Evolutionary conservation across 1,140 invertebrate species (phyloP).

Genomic region (Acyrthosiphon pisum): DNA sequence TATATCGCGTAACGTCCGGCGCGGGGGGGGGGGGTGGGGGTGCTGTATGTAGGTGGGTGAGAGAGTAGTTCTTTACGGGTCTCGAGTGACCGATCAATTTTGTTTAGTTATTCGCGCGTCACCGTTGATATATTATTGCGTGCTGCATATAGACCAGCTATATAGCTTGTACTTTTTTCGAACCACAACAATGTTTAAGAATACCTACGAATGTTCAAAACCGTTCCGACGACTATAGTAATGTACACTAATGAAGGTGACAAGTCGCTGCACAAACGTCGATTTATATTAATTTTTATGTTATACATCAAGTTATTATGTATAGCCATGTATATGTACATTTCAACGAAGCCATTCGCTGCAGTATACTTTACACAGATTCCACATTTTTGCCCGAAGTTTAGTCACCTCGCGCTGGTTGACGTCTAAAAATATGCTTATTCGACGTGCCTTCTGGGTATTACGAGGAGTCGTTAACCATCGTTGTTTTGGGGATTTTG

Average conservation of each 20-base stretch:
- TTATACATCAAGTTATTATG: too few relatives aligned
- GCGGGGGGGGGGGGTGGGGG: neutral
- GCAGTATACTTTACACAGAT: too few relatives aligned
- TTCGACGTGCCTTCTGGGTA: neutral
- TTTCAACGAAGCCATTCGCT: too few relatives aligned
- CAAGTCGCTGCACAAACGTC: too few relatives aligned
- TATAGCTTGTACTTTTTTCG: neutral
- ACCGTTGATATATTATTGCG: neutral
- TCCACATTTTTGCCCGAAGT: too few relatives aligned
- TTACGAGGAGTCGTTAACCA: neutral
- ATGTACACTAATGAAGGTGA: too few relatives aligned
- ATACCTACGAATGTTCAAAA: neutral
- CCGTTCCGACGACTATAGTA: neutral
- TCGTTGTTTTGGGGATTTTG: neutral
- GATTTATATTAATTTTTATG: too few relatives aligned
- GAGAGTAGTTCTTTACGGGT: slow-evolving; percentile 9
- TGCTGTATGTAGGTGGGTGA: neutral
- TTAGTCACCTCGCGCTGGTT: too few relatives aligned
- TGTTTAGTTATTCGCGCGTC: neutral
- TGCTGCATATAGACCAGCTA: neutral
- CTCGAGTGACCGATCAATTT: slow-evolving; percentile 31
- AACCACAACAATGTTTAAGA: neutral
- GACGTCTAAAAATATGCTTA: neutral
- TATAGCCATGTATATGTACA: too few relatives aligned
- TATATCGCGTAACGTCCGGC: neutral